phyloP scores from a whole-genome alignment of 2,888 invertebrate species.

The Parascotia fuliginaria region DNA sequence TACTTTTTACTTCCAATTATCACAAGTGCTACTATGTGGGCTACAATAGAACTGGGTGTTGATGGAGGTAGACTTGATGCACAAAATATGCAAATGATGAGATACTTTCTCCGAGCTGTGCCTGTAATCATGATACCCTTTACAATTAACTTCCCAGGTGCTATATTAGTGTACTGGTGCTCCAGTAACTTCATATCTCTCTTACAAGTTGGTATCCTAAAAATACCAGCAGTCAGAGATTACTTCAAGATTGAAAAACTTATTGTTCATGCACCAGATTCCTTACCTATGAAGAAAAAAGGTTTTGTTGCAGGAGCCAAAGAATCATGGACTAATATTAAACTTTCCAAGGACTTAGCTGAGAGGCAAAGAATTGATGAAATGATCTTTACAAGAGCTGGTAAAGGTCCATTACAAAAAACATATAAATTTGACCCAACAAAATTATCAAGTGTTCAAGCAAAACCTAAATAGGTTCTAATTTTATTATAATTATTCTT shows the following conservation, averaged over 20 bases:
- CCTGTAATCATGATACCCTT: constrained; percentile 94
- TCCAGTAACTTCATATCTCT: constrained; percentile 95
- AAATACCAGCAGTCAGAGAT: constrained; percentile 89
- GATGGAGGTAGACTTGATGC: constrained; percentile 89
- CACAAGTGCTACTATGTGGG: constrained; percentile 92
- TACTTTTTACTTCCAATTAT: constrained; percentile 94
- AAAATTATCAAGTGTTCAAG: constrained; percentile 81
- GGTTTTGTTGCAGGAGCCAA: constrained; percentile 92
- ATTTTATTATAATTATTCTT: constrained; percentile 20
- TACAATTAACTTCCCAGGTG: constrained; percentile 94
- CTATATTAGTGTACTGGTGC: constrained; percentile 95
- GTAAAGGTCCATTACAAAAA: constrained; percentile 93
- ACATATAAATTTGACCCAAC: constrained; percentile 95
- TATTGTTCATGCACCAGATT: constrained; percentile 83
- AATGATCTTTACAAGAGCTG: constrained; percentile 92
- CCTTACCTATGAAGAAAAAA: constrained; percentile 89
- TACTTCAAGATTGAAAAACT: constrained; percentile 91
- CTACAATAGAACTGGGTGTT: constrained; percentile 93
- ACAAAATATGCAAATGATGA: constrained; percentile 89
- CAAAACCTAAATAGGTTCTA: constrained; percentile 82
- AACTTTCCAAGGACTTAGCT: constrained; percentile 90
- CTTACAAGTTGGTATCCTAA: constrained; percentile 91
- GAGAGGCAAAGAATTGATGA: constrained; percentile 92
- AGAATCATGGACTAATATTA: constrained; percentile 94
- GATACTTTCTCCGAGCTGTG: constrained; percentile 90